Conservation (phyloP, 2,797 vertebrate genomes). For the Sebastes diploproa region DNA sequence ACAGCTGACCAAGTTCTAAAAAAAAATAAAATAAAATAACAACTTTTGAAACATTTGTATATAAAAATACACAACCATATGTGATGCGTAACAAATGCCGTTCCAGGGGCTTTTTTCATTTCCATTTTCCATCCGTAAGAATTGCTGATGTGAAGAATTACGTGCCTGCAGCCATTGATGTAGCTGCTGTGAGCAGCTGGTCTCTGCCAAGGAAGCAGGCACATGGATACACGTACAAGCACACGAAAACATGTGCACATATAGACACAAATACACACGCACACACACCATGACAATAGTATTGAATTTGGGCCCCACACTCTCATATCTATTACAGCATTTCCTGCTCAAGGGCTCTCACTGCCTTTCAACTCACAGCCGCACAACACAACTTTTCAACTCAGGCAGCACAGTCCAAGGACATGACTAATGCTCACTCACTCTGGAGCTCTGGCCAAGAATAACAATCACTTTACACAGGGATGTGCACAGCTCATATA, state of each 20-base stretch:
- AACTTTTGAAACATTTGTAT: conserved; percentile 10
- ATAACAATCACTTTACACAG: neutral
- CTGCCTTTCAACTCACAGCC: conserved; percentile 25
- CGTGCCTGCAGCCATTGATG: conserved; percentile 30
- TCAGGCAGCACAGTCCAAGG: conserved; percentile 1
- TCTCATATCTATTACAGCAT: conserved; percentile 19
- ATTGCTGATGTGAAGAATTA: conserved; percentile 58
- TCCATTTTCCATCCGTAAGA: conserved; percentile 35
- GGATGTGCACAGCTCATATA: neutral
- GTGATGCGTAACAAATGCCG: conserved; percentile 29
- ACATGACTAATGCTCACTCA: conserved; percentile 21
- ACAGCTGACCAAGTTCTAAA: conserved; percentile 1
- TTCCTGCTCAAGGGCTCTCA: conserved; percentile 31
- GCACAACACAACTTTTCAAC: conserved; percentile 25
- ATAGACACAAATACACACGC: neutral
- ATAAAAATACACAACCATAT: conserved; percentile 6
- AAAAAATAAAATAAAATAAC: conserved; percentile 3
- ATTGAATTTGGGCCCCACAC: neutral
- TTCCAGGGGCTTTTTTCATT: conserved; percentile 21
- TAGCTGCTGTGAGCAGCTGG: conserved; percentile 44
- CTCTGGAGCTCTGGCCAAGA: neutral
- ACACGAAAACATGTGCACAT: conserved; percentile 3
- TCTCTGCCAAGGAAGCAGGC: conserved; percentile 22
- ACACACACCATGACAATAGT: conserved; percentile 15
- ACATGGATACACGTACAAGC: neutral